A percentile compares a stretch with the other conserved stretches of the same genome.
phyloP scores from a whole-genome alignment of 2,113 vertebrate species.

The Platycercus adscitus region DNA sequence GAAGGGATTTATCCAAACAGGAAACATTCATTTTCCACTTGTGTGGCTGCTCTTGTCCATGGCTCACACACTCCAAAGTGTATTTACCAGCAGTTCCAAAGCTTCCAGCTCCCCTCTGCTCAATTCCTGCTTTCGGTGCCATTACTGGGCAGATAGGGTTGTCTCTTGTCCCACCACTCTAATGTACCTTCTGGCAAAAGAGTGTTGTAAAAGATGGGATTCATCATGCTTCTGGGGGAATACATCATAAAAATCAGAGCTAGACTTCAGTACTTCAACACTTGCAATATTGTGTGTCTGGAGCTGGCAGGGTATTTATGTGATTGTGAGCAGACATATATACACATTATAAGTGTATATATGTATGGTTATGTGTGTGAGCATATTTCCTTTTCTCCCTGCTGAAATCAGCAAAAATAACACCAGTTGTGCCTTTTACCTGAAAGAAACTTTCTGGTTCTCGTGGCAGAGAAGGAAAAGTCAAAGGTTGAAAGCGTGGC shows the following conservation, averaged over 20 bases:
- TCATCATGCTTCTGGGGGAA: neutral
- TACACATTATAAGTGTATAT: accelerated
- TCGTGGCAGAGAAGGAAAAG: neutral
- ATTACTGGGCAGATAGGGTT: neutral
- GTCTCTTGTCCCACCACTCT: neutral
- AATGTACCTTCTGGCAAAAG: neutral
- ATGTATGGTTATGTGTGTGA: neutral
- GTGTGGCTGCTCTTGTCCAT: neutral
- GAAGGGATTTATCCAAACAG: neutral
- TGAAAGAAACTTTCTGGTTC: neutral
- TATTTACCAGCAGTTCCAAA: neutral
- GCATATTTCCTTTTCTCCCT: neutral
- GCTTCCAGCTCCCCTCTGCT: neutral
- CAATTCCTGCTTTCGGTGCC: neutral
- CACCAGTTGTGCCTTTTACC: neutral
- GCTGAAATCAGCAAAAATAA: neutral
- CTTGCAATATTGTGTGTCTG: neutral
- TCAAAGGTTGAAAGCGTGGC: neutral
- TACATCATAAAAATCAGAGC: neutral
- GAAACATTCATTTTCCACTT: neutral
- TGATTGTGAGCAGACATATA: neutral
- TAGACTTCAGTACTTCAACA: neutral
- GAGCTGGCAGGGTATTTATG: neutral
- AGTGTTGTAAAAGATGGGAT: neutral
- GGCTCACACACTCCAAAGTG: accelerated